Percentiles rank a stretch among this genome's conserved stretches.
phyloP scores from a whole-genome alignment of 2,113 vertebrate genomes.

The Peromyscus leucopus region DNA sequence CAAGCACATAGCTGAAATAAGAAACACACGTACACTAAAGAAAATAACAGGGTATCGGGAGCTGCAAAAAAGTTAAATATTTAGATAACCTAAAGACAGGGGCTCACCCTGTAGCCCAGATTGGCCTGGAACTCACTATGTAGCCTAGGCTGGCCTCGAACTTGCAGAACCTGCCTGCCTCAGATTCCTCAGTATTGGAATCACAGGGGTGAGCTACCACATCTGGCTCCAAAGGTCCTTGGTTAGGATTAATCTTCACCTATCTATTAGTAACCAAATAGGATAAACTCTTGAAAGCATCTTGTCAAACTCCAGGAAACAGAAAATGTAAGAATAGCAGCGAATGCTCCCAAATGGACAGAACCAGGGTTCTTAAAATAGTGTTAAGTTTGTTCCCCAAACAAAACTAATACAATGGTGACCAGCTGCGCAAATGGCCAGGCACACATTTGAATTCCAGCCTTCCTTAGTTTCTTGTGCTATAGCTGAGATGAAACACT shows the following conservation, averaged over 20 bases:
- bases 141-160: neutral
- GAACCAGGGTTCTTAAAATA: neutral
- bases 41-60: neutral
- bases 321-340: neutral
- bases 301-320: neutral
- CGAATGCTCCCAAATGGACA: neutral
- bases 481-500: neutral
- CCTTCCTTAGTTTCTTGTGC: neutral
- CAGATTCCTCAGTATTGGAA: neutral
- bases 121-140: neutral
- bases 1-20: slow-evolving; percentile 20
- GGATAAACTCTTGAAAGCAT: neutral
- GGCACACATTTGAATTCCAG: neutral
- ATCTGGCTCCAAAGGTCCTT: neutral
- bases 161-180: neutral
- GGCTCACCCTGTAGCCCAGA: neutral
- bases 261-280: neutral
- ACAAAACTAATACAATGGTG: neutral
- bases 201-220: neutral
- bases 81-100: neutral
- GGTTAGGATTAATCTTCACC: neutral
- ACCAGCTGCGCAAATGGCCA: neutral
- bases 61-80: neutral
- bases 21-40: neutral
- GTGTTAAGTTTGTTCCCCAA: neutral